phyloP scores from a whole-genome alignment of 2,888 invertebrate species.

The Ophioninae sp. region DNA sequence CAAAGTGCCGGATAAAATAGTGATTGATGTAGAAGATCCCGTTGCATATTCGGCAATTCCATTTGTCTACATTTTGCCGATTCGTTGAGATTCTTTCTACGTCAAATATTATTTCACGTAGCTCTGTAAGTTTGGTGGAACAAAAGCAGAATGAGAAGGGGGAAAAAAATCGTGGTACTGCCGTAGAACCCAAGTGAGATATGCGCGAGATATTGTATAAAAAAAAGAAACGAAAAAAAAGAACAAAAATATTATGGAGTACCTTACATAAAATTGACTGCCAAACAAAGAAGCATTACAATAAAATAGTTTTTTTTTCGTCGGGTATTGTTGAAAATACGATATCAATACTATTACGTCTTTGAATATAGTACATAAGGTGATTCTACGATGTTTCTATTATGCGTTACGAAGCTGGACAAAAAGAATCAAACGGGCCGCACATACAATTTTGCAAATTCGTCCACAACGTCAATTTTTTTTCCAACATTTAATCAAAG shows the following conservation, averaged over 20 bases:
- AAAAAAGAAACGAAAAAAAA: conserved; percentile 33
- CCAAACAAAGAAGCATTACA: conserved; percentile 62
- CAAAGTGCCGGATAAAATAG: conserved; percentile 7
- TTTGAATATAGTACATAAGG: conserved; percentile 41
- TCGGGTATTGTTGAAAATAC: conserved; percentile 35
- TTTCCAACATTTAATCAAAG: conserved; percentile 10
- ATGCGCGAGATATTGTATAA: conserved; percentile 52
- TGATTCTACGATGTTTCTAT: conserved; percentile 50
- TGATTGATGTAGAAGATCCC: conserved; percentile 16
- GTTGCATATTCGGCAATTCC: not conserved
- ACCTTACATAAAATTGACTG: conserved; percentile 66
- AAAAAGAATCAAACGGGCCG: conserved; percentile 4
- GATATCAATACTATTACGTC: conserved; percentile 47
- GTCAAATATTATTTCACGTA: conserved; percentile 10
- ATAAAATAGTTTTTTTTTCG: conserved; percentile 39
- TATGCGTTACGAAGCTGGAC: conserved; percentile 38
- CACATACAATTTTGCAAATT: conserved; percentile 37
- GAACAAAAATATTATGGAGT: conserved; percentile 52
- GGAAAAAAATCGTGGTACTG: conserved; percentile 33
- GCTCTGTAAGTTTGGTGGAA: conserved; percentile 7
- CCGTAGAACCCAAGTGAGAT: conserved; percentile 10
- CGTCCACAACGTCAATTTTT: conserved; percentile 47
- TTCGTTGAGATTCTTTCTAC: conserved; percentile 9
- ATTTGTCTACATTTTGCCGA: not conserved
- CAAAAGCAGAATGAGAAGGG: not conserved